Conservation (phyloP, 2,888 invertebrate genomes). For the Troglohyphantes excavatus region DNA sequence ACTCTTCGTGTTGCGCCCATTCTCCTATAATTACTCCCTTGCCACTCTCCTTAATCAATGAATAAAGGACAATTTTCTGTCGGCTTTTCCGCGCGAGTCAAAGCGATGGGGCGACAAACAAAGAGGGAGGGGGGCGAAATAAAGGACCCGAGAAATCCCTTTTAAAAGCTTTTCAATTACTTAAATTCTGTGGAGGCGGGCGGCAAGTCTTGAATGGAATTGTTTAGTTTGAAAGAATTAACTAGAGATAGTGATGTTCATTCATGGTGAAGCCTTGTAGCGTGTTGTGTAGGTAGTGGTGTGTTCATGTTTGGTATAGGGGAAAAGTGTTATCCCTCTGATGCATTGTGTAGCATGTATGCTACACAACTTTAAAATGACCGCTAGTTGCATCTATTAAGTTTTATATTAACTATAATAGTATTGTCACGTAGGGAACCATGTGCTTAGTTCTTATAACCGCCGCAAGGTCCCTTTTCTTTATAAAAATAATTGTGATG, state of each 20-base stretch:
- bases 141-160: conserved; percentile 19
- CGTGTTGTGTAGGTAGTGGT: too few relatives aligned
- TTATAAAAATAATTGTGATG: too few relatives aligned
- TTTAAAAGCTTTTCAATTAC: conserved; percentile 59
- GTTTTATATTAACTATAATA: too few relatives aligned
- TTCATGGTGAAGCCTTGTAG: background rate
- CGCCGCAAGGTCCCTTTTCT: too few relatives aligned
- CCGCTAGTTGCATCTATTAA: too few relatives aligned
- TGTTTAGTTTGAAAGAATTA: conserved; percentile 1
- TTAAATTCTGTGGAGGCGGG: conserved; percentile 11
- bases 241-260: background rate
- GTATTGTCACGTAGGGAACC: too few relatives aligned
- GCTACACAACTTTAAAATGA: too few relatives aligned
- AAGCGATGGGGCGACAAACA: conserved; percentile 54
- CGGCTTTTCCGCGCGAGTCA: conserved; percentile 9
- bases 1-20: background rate
- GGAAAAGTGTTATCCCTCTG: too few relatives aligned
- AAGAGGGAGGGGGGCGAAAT: conserved; percentile 15
- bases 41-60: conserved; percentile 36
- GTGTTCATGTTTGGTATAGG: too few relatives aligned
- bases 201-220: background rate
- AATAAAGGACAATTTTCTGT: conserved; percentile 45
- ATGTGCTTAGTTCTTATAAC: too few relatives aligned
- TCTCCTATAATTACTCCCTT: conserved; percentile 15
- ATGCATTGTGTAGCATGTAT: too few relatives aligned